phyloP scores from a whole-genome alignment of 2,113 vertebrate genomes.

The Lycocorax pyrrhopterus region DNA sequence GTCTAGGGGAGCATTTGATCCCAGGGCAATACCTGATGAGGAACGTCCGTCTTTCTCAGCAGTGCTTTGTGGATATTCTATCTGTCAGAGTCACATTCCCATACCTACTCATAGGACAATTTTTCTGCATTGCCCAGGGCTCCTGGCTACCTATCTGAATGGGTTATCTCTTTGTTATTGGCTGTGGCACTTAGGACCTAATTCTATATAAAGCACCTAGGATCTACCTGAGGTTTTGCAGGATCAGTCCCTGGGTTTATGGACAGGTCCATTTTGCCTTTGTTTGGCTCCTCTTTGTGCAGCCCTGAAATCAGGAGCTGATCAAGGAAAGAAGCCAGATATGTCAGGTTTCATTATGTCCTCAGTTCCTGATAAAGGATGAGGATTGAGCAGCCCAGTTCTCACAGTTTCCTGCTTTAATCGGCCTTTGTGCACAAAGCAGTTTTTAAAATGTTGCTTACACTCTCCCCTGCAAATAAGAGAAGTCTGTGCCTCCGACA shows the following conservation, averaged over 20 bases:
- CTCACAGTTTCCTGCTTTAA: conserved; percentile 26
- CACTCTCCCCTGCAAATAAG: not conserved
- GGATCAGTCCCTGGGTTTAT: not conserved
- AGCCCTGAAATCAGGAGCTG: not conserved
- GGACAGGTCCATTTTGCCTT: not conserved
- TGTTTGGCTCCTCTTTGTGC: not conserved
- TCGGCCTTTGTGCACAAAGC: not conserved
- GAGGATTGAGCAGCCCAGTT: not conserved
- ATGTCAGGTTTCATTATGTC: conserved; percentile 11
- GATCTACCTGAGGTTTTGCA: not conserved
- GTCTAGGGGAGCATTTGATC: not conserved
- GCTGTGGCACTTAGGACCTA: not conserved
- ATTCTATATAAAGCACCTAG: not conserved
- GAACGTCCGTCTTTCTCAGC: not conserved
- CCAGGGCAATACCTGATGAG: not conserved
- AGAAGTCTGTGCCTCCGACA: not conserved
- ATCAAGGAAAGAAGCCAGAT: not conserved
- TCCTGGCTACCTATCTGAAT: not conserved
- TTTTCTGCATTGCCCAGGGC: not conserved
- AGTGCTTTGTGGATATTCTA: not conserved
- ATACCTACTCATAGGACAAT: not conserved
- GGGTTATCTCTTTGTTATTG: not conserved
- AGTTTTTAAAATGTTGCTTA: not conserved
- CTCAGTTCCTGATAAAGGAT: not conserved
- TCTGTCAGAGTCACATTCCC: not conserved